Conservation (phyloP, 2,888 invertebrate genomes). For the Tethea ocularis region DNA sequence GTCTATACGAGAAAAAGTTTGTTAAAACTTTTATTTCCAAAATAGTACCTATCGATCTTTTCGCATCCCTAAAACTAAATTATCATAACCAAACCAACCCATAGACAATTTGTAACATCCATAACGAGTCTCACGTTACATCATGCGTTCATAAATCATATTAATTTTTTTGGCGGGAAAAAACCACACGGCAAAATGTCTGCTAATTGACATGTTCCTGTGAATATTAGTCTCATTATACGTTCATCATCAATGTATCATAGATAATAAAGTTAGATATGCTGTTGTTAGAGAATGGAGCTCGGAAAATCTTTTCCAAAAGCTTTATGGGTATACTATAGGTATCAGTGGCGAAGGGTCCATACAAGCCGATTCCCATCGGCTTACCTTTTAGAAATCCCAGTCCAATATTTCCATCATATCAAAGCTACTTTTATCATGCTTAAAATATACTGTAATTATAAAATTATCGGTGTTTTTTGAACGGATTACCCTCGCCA, state of each 20-base stretch:
- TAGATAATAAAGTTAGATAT: slow-evolving; percentile 19
- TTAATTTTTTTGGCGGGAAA: slow-evolving; percentile 62
- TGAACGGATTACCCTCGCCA: too few relatives aligned
- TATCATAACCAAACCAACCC: slow-evolving; percentile 49
- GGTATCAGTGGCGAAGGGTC: too few relatives aligned
- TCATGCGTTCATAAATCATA: slow-evolving; percentile 73
- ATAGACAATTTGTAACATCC: slow-evolving; percentile 77
- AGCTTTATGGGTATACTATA: not conserved
- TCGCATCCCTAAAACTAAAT: slow-evolving; percentile 33
- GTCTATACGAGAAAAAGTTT: too few relatives aligned
- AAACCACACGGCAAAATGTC: slow-evolving; percentile 68
- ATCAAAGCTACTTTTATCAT: too few relatives aligned
- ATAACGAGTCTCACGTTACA: slow-evolving; percentile 74
- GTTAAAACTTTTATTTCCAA: not conserved
- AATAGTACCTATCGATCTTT: slow-evolving; percentile 25
- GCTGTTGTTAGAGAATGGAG: not conserved
- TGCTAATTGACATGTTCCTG: slow-evolving; percentile 82
- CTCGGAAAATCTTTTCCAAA: not conserved
- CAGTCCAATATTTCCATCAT: too few relatives aligned
- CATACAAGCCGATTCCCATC: too few relatives aligned
- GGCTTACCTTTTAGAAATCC: too few relatives aligned
- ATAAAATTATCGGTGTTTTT: too few relatives aligned
- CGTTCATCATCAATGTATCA: slow-evolving; percentile 39
- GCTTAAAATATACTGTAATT: too few relatives aligned
- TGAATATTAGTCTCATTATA: slow-evolving; percentile 50